Conservation (phyloP, 2,113 vertebrate genomes). For the Anthoscopus minutus region DNA sequence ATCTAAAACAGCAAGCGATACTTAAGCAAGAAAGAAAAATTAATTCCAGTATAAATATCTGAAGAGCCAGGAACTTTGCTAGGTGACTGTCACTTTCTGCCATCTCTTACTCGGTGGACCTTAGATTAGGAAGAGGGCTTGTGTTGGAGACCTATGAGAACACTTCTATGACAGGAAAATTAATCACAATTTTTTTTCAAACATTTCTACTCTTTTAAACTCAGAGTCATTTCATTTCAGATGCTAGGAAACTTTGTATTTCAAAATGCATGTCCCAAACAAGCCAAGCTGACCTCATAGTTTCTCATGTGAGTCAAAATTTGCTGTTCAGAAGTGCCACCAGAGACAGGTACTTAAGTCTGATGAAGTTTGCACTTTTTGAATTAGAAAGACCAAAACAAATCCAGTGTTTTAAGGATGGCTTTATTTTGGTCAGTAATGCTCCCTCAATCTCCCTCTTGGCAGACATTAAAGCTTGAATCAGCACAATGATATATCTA, state of each 20-base stretch:
- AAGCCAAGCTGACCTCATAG: background rate
- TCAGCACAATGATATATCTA: background rate
- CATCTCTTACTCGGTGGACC: background rate
- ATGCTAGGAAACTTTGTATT: background rate
- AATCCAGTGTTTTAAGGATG: background rate
- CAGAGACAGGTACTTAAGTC: background rate
- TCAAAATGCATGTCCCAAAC: background rate
- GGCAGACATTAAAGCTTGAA: background rate
- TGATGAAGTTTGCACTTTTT: background rate
- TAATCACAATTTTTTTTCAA: background rate
- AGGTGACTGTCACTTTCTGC: background rate
- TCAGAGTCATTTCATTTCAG: background rate
- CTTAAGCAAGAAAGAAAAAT: background rate
- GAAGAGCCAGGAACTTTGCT: background rate
- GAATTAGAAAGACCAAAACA: background rate
- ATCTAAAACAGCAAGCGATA: background rate
- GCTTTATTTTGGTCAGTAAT: background rate
- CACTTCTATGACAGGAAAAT: background rate
- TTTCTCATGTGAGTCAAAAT: background rate
- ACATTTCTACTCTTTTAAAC: background rate
- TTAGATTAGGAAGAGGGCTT: background rate
- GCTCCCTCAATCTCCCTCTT: background rate
- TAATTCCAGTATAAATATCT: background rate
- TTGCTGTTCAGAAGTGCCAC: background rate
- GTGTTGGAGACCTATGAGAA: background rate